phyloP scores from a whole-genome alignment of 1,140 invertebrate species.

The Panulirus ornatus region DNA sequence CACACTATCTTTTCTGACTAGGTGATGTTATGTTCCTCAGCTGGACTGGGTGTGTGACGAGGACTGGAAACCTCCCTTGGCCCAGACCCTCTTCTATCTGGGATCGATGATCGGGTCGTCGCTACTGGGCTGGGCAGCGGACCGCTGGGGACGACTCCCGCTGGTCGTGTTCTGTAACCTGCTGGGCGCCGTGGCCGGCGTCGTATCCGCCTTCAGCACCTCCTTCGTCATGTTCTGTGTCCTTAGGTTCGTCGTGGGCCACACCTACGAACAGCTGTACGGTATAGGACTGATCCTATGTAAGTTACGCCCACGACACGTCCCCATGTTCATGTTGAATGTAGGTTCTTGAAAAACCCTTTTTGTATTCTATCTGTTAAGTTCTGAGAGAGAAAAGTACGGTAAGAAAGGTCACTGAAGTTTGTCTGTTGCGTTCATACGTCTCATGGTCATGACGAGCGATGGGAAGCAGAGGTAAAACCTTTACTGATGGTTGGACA shows the following conservation, averaged over 20 bases:
- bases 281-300: slow-evolving; percentile 20
- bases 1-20: too few species aligned
- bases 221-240: slow-evolving; percentile 87
- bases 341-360: too few species aligned
- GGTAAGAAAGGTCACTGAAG: too few species aligned
- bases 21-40: too few species aligned
- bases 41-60: slow-evolving; percentile 92
- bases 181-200: slow-evolving; percentile 86
- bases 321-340: too few species aligned
- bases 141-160: slow-evolving; percentile 89
- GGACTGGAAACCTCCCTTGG: slow-evolving; percentile 84
- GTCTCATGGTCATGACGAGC: too few species aligned
- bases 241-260: slow-evolving; percentile 90
- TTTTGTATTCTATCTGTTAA: too few species aligned
- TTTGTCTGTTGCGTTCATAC: too few species aligned
- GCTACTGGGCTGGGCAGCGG: slow-evolving; percentile 92
- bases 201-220: slow-evolving; percentile 85
- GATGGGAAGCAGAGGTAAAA: too few species aligned
- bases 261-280: slow-evolving; percentile 87
- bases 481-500: too few species aligned
- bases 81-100: slow-evolving; percentile 90
- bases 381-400: too few species aligned
- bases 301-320: too few species aligned
- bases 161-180: slow-evolving; percentile 88
- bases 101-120: slow-evolving; percentile 91